Base-by-base conservation (phyloP, 2,888 invertebrate species). In the Dendrolimus pini region DNA sequence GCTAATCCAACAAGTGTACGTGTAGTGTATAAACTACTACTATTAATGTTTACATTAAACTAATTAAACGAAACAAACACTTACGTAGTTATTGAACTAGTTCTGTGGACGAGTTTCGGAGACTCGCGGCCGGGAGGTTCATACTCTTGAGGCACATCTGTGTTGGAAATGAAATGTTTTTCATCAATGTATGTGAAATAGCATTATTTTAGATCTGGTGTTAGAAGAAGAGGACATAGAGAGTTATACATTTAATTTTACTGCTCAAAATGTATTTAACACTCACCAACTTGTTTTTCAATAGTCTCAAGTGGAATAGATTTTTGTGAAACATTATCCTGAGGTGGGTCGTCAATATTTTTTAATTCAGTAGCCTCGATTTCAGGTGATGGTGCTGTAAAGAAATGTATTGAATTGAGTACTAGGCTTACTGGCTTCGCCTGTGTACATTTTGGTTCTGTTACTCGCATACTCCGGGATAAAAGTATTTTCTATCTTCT, bases 71-170 rank as follows among this genome's bases (percentile, higher is more conserved):
- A 47, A 7, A 47, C 9, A 47, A 54, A 13, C 7, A 54, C 85
- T 83, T 79, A 93, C 75, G 92, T 92, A 7, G 92, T 93, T 52
- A 92, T 72, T 41, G 93, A 93, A 9, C 92, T 92, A 53, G 91
- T 91, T 67, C 94, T 92, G 67, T 93, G 94, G 41, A 93, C 80
- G 52, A 94, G 78, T 67, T 91, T 90, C n/a, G 86, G 84, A 7
- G 91, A 84, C 8, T 75, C 74, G 7, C 75, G 72, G 41, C 67
- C 78, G 0, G 75, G 69, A 0, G 73, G 71, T 59, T 75, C 70
- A 61, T 75, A 76, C 54, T 87, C 83, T 70, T 80, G 84, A 41
- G 85, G 74, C 0, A 75, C 68, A 62, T 87, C 89, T 89, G 63
- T 54, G 77, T 56, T 30, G 6, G 6, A 30, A 30, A 30, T 30